Evolutionary conservation across 2,888 invertebrate genomes (phyloP).

Genomic region (Operophtera brumata): DNA sequence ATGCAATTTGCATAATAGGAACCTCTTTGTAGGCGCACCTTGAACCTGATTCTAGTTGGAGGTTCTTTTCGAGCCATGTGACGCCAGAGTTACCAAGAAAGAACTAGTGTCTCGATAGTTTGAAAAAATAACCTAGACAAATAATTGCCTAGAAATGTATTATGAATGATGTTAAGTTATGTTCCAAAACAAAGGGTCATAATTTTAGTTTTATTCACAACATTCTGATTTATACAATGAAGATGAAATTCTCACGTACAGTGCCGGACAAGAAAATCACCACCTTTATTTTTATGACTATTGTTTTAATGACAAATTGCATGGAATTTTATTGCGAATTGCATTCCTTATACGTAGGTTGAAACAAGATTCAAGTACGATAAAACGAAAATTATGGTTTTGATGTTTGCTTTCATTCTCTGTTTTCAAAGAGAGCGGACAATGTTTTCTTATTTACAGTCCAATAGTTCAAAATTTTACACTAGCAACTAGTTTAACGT

Average conservation of each 20-base stretch:
- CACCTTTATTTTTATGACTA: neutral
- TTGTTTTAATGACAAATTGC: neutral
- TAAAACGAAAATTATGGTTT: neutral
- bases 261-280: constrained; percentile 14
- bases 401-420: too few relatives aligned
- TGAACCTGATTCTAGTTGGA: too few relatives aligned
- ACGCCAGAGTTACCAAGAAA: too few relatives aligned
- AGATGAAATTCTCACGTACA: constrained; percentile 21
- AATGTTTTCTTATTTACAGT: too few relatives aligned
- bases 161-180: neutral
- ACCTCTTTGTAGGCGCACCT: too few relatives aligned
- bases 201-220: constrained; percentile 20
- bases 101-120: too few relatives aligned
- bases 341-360: neutral
- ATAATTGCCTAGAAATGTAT: neutral
- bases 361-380: neutral
- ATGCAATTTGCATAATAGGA: too few relatives aligned
- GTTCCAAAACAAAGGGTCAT: constrained; percentile 12
- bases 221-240: constrained; percentile 14
- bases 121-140: too few relatives aligned
- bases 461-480: too few relatives aligned
- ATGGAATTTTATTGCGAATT: neutral
- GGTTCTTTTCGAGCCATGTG: too few relatives aligned
- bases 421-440: too few relatives aligned
- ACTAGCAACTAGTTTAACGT: too few relatives aligned